Conservation (phyloP, 2,797 vertebrate genomes). For the Molothrus aeneus region DNA sequence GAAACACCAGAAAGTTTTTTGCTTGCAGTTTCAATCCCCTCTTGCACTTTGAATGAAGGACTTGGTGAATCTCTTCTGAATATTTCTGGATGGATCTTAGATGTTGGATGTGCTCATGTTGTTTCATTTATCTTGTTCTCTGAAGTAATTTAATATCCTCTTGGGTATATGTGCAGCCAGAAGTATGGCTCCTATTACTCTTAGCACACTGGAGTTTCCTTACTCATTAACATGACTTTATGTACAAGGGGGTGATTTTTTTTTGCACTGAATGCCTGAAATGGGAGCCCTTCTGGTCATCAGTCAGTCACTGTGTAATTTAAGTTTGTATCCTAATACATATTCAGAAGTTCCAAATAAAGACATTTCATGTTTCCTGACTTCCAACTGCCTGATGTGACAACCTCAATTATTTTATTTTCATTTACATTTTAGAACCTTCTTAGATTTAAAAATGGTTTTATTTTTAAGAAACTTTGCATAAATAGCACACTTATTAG, state of each 20-base stretch:
- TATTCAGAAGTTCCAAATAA: neutral
- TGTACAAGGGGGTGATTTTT: neutral
- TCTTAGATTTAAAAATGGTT: neutral
- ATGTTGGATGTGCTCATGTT: neutral
- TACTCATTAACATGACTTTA: constrained; percentile 2
- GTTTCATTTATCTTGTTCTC: neutral
- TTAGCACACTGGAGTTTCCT: neutral
- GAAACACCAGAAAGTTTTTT: neutral
- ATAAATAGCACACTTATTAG: neutral
- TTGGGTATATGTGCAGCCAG: neutral
- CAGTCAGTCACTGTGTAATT: constrained; percentile 9
- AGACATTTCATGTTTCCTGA: neutral
- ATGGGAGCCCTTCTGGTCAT: neutral
- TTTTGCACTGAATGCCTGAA: neutral
- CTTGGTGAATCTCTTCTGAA: neutral
- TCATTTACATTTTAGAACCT: neutral
- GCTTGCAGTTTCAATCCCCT: neutral
- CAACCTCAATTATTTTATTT: neutral
- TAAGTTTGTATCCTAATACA: neutral
- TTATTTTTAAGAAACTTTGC: neutral
- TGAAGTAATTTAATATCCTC: neutral
- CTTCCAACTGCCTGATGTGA: neutral
- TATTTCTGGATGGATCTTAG: neutral
- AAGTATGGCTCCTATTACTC: neutral
- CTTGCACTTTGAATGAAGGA: neutral